Conservation (phyloP, 2,888 invertebrate species). For the Tipula vernalis region DNA sequence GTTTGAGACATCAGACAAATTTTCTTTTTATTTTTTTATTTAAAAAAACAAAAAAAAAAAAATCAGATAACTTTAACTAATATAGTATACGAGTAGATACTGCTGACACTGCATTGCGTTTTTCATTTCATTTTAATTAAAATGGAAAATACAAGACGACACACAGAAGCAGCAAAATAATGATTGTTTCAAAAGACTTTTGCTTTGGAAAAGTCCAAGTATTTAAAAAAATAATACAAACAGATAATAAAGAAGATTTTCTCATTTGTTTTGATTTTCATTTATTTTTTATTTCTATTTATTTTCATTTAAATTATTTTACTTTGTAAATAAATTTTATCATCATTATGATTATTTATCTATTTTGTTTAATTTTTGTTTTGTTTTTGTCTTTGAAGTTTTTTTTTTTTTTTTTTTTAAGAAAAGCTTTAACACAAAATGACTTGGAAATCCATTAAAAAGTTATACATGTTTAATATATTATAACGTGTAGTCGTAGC, state of each 20-base stretch:
- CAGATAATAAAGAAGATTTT: not conserved
- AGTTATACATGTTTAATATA: not conserved
- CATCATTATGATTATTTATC: slow-evolving; percentile 4
- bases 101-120: not conserved
- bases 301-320: not conserved
- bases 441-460: not conserved
- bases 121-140: slow-evolving; percentile 4
- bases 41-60: not conserved
- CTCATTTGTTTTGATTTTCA: not conserved
- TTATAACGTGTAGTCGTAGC: not conserved
- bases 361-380: not conserved
- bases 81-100: not conserved
- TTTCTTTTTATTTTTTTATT: not conserved
- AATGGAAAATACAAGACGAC: not conserved
- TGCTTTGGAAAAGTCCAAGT: not conserved
- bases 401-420: not conserved
- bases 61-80: not conserved
- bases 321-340: not conserved
- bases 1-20: not conserved
- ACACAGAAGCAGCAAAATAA: not conserved
- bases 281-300: not conserved
- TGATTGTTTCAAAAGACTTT: slow-evolving; percentile 5
- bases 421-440: not conserved
- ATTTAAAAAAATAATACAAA: not conserved
- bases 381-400: not conserved